Base-by-base conservation (phyloP, 2,888 invertebrate genomes). In the Acanthopleura granulata region DNA sequence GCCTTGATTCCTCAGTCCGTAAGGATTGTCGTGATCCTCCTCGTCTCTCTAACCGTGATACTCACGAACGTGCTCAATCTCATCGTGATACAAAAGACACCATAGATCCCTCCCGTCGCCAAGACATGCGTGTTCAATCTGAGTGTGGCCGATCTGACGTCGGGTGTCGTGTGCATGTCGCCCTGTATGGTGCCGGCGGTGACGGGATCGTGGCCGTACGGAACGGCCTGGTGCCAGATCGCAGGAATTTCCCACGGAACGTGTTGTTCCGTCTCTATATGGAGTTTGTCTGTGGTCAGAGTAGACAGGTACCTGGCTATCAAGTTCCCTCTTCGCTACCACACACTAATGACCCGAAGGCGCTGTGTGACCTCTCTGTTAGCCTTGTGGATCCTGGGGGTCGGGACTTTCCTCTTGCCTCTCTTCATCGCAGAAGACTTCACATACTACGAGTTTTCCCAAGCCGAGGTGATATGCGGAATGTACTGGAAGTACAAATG, bases 231-330 rank as follows among this genome's bases (percentile, higher is more conserved):
- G 78, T 84, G 84, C 72, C 82, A 83, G 74, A 73, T 83, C 4
- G 78, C 84, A 0, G 81, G 81, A 15, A 79, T 84, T 12, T 70
- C 77, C 4, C 83, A 83, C 74, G 82, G 83, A 12, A 74, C 77
- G 0, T 81, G 80, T 1, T 80, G 79, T 18, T 80, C 83, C 6
- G 81, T 84, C 29, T 84, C 84, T 15, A 84, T 84, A 72, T 84
- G 82, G 82, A 80, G 80, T 62, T 62, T 84, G 25, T 77, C 81
- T 3, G 71, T 82, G 18, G 76, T 84, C 18, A 82, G 82, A 27
- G 74, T 84, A 16, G 84, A 84, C 75, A 74, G 84, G 16, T 83
- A 81, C 72, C 57, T 84, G 15, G 84, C 83, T 30, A 76, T 84
- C 14, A 73, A 74, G n/a, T 75, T 78, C 14, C 83, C 84, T 14